Base-by-base conservation (phyloP, 30 jellyfish, hydroid and myxozoan species). In the Aurelia coerulea region DNA sequence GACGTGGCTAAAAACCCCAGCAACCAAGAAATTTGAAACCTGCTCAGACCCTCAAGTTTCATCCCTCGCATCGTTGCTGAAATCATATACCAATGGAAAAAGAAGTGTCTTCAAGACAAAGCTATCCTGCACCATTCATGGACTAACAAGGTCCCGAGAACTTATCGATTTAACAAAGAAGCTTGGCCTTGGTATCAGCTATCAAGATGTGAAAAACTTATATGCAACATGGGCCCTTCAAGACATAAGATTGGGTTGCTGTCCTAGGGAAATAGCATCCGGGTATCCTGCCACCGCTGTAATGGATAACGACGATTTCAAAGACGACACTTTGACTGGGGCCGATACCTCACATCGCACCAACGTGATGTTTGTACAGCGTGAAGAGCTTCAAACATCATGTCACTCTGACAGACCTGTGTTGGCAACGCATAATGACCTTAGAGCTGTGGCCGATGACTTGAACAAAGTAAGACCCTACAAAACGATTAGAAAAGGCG, bases 241-340 rank as follows among this genome's bases (percentile, higher is more conserved):
- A 54, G 65, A 54, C 65, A 65, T 10, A 65, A 65, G 10, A 32
- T 16, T 51, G 19, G 65, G 65, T 54, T 54, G 76, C 76, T 32
- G 76, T 16, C 76, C 42, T 51, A 35, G 80, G 14, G 76, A 54
- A n/a, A 76, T 76, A 29, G 87, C 76, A 76, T 51, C 80, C 31
- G 58, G 59, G 50, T 52, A 51, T 76, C 87, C 80, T 76, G 87
- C 53, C 54, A 76, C 87, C 80, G 87, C 80, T 76, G 80, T 76
- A 37, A 37, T 37, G 69, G 83, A 73, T 23, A 73, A 50, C 46
- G 68, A 73, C 68, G 68, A 73, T 29, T 73, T 73, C 53, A 52
- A 76, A 76, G 80, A 76, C 54, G 76, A 76, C 58, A 34, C 87
- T 52, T 35, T 76, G 60, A 76, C 87, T 34, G 76, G 87, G 14